A percentile compares a stretch with the other conserved stretches of the same genome.
These are phyloP conservation scores for Epizoanthus rinbou DNA, from an alignment of 92 coral and sea anemone genomes.

Conservation along the genomic window DNA sequence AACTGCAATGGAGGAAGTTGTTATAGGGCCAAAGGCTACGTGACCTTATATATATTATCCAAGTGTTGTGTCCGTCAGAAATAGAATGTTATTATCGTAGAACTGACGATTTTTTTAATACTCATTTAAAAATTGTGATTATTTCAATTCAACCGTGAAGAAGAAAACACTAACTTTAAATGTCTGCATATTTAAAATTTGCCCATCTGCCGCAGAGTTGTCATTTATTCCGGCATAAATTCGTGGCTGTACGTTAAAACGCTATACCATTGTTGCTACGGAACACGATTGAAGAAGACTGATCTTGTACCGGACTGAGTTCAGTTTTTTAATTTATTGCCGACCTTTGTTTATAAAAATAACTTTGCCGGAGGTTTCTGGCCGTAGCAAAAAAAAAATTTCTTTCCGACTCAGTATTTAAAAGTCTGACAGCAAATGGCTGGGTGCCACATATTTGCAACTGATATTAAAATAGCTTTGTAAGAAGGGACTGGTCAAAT, in stretches of 20 bases:
- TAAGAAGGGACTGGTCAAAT: too few species aligned
- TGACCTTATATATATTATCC: not conserved
- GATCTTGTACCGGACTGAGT: not conserved
- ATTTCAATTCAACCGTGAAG: not conserved
- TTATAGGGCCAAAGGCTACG: not conserved
- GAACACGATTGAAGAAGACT: not conserved
- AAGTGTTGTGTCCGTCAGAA: not conserved
- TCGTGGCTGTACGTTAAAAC: not conserved
- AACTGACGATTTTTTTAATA: not conserved
- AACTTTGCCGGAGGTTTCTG: not conserved
- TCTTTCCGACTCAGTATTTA: not conserved
- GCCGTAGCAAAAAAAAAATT: not conserved
- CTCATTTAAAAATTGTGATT: not conserved
- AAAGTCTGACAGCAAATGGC: not conserved
- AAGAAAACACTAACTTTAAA: not conserved
- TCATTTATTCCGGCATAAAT: not conserved
- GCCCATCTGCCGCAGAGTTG: not conserved
- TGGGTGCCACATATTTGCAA: not conserved
- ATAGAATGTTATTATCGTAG: not conserved
- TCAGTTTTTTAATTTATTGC: not conserved
- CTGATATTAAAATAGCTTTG: too few species aligned
- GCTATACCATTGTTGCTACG: not conserved
- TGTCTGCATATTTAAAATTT: not conserved
- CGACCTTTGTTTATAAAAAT: not conserved
- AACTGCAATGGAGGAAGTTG: not conserved